phyloP scores from a whole-genome alignment of 2,113 vertebrate genomes.

The Bostrychus sinensis region DNA sequence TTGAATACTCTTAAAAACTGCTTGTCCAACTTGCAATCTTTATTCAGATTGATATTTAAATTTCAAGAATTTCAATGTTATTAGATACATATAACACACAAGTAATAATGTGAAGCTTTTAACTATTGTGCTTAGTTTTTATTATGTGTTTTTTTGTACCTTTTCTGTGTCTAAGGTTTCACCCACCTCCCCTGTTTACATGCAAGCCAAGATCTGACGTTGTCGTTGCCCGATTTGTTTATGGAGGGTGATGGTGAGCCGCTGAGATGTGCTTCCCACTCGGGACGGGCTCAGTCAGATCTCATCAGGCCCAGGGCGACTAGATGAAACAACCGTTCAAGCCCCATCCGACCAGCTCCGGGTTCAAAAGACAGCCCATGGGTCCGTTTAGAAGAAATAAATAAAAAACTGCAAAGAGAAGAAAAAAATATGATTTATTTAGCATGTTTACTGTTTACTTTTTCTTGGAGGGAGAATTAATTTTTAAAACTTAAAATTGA shows the following conservation, averaged over 20 bases:
- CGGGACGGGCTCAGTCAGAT: conserved; percentile 77
- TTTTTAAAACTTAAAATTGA: conserved; percentile 64
- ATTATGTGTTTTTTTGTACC: too few species aligned
- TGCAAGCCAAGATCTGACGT: conserved; percentile 67
- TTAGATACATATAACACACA: too few species aligned
- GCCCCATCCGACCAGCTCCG: conserved; percentile 75
- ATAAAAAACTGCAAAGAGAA: conserved; percentile 39
- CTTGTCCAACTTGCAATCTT: too few species aligned
- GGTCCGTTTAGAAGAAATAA: conserved; percentile 65
- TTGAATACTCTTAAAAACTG: too few species aligned
- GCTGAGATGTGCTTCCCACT: conserved; percentile 70
- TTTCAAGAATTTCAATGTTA: too few species aligned
- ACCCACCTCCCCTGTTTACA: conserved; percentile 48
- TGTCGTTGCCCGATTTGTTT: conserved; percentile 63
- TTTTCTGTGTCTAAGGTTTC: conserved; percentile 16
- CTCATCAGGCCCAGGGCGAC: conserved; percentile 71
- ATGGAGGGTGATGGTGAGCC: conserved; percentile 70
- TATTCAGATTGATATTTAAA: too few species aligned
- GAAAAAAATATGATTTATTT: conserved; percentile 80
- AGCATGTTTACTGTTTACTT: conserved; percentile 80
- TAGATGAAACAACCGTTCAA: conserved; percentile 79
- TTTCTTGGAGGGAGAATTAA: conserved; percentile 68
- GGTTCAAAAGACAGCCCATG: conserved; percentile 76
- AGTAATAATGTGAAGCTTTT: too few species aligned
- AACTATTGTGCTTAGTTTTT: too few species aligned